Conservation (phyloP, 2,888 invertebrate genomes). For the Philhelius pedissequus region DNA sequence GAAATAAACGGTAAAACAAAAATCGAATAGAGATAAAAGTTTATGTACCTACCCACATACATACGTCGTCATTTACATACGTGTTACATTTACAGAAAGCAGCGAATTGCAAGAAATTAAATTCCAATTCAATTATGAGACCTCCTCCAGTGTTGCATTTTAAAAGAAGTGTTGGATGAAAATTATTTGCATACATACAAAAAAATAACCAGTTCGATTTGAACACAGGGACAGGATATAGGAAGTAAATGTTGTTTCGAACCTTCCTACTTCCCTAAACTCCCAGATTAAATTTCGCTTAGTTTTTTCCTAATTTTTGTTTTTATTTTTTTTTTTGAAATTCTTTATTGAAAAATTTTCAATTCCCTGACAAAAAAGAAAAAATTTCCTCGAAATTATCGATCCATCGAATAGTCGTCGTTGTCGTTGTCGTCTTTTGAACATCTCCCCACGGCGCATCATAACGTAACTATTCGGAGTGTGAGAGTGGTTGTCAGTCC, state of each 20-base stretch:
- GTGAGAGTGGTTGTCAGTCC: conserved; percentile 44
- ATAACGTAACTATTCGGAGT: too few relatives aligned
- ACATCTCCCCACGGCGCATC: conserved; percentile 24
- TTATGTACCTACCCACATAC: too few relatives aligned
- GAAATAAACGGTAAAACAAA: background rate
- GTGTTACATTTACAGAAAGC: background rate
- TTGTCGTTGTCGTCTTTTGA: conserved; percentile 29
- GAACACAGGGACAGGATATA: background rate
- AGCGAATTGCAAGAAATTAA: background rate
- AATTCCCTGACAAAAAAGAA: background rate
- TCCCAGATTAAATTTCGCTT: conserved; percentile 14
- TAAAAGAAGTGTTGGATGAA: conserved; percentile 33
- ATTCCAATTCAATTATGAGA: conserved; percentile 53
- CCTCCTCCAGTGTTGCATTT: conserved; percentile 17
- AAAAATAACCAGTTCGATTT: background rate
- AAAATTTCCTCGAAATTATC: conserved; percentile 35
- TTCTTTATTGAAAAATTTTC: background rate
- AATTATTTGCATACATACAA: background rate
- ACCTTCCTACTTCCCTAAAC: background rate
- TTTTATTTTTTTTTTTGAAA: background rate
- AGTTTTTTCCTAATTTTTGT: background rate
- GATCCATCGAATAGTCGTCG: conserved; percentile 43
- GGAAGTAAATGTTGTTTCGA: too few relatives aligned
- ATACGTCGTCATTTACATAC: conserved; percentile 14
- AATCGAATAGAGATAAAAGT: conserved; percentile 1